Evolutionary conservation across 1,140 invertebrate genomes (phyloP), one percentile per base, ranked within the genome.

Genomic region (Bombus ignitus): DNA sequence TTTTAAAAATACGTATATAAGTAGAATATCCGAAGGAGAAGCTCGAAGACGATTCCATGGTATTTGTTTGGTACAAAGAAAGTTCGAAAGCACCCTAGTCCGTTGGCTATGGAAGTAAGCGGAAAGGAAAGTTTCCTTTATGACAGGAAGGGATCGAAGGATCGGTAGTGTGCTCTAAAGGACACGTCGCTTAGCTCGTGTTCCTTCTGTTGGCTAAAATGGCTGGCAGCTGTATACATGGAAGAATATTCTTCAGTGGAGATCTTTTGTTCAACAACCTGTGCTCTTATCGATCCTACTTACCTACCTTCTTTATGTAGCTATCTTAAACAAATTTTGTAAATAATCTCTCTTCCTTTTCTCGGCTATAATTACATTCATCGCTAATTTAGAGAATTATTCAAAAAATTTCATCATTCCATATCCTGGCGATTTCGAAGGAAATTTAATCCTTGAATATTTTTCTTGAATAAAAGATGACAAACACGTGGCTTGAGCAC

Each of bases 21-120:
- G 59, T 62, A 62, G 72, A 39, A 39, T 62, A 42, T 15, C 62
- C 73, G 42, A 28, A 39, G 25, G 57, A 42, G 35, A 77, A 39
- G 8, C 75, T 77, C 28, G 37, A 9, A 57, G 35, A 39, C 35
- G 42, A 2, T 44, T 73, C 28, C 42, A 73, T n/a, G 35, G 13
- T n/a, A 37, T 35, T 62, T 77, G 53, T 77, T 77, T 35, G 53
- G 75, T 35, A 74, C 53, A 22, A 77, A 77, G 62, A 68, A 83
- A 66, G 73, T 76, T 76, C 62, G 72, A 83, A 77, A 76, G 72
- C 70, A 76, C 72, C 37, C 72, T 37, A 22, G 44, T 32, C 65
- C 65, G 15, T 15, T 35, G 65, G 32, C 32, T 22, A 47, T 44
- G 57, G 32, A 82, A 75, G 71, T 35, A 74, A 65, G 57, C 81